Evolutionary conservation across 2,113 vertebrate species (phyloP).

Genomic region (Tachysurus vachellii): DNA sequence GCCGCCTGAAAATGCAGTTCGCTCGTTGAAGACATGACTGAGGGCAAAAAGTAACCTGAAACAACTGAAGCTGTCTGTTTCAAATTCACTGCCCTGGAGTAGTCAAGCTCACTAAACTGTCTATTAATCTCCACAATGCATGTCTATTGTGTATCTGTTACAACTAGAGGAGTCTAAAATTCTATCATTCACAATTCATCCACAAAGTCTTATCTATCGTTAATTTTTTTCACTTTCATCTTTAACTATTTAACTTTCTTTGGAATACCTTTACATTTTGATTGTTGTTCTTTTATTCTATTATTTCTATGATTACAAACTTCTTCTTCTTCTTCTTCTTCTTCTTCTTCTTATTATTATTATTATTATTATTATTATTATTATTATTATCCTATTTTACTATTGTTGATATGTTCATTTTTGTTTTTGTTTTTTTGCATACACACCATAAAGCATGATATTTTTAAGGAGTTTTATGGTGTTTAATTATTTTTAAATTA

Average conservation of each 20-base stretch:
- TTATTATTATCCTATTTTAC: neutral
- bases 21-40: neutral
- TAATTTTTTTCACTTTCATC: neutral
- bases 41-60: neutral
- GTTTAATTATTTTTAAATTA: conserved; percentile 4
- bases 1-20: neutral
- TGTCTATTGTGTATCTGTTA: neutral
- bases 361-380: neutral
- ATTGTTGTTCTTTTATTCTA: neutral
- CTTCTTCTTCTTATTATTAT: neutral
- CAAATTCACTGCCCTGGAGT: neutral
- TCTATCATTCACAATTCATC: neutral
- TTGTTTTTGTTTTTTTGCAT: neutral
- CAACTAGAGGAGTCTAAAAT: neutral
- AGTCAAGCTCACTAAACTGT: neutral
- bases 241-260: neutral
- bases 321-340: neutral
- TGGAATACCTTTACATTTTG: neutral
- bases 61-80: neutral
- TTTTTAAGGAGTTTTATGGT: neutral
- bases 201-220: neutral
- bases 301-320: neutral
- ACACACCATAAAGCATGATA: no score
- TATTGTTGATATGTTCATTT: neutral
- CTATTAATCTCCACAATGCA: neutral